phyloP scores from a whole-genome alignment of 2,888 invertebrate genomes.

The Dynastes maya region DNA sequence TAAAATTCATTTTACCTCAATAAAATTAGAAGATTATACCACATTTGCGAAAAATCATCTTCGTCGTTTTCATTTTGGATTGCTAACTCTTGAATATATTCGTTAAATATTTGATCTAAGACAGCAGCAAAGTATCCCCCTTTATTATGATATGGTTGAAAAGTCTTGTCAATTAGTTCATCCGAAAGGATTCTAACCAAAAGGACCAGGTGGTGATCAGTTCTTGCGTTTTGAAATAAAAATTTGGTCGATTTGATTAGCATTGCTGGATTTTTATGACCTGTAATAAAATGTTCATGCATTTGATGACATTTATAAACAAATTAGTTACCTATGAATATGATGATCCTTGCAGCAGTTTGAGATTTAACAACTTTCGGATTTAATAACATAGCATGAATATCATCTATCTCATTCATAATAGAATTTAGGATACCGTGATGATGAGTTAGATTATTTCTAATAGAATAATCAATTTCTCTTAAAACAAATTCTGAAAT shows the following conservation, averaged over 20 bases:
- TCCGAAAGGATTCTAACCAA: conserved; percentile 77
- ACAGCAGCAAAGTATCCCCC: conserved; percentile 70
- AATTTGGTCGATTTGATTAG: conserved; percentile 76
- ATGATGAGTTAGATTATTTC: conserved; percentile 66
- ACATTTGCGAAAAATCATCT: conserved; percentile 64
- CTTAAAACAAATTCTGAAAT: conserved; percentile 73
- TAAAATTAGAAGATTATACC: conserved; percentile 66
- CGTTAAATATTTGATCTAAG: conserved; percentile 66
- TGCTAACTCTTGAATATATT: conserved; percentile 60
- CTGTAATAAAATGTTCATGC: conserved; percentile 63
- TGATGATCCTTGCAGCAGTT: conserved; percentile 75
- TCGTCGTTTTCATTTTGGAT: conserved; percentile 59
- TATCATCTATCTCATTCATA: conserved; percentile 72
- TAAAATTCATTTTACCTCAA: conserved; percentile 58
- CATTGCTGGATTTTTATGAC: conserved; percentile 76
- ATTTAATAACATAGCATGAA: conserved; percentile 75
- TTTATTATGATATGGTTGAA: conserved; percentile 66
- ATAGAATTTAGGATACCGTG: conserved; percentile 73
- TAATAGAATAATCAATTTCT: conserved; percentile 75
- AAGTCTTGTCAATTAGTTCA: conserved; percentile 70
- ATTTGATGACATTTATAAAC: background rate
- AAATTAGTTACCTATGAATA: conserved; percentile 70
- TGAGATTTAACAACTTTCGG: conserved; percentile 74
- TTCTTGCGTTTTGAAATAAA: conserved; percentile 75
- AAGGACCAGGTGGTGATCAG: conserved; percentile 75